Evolutionary conservation across 2,888 invertebrate species (phyloP), one percentile per base, ranked within the genome.

Genomic region (Melieria omissa): DNA sequence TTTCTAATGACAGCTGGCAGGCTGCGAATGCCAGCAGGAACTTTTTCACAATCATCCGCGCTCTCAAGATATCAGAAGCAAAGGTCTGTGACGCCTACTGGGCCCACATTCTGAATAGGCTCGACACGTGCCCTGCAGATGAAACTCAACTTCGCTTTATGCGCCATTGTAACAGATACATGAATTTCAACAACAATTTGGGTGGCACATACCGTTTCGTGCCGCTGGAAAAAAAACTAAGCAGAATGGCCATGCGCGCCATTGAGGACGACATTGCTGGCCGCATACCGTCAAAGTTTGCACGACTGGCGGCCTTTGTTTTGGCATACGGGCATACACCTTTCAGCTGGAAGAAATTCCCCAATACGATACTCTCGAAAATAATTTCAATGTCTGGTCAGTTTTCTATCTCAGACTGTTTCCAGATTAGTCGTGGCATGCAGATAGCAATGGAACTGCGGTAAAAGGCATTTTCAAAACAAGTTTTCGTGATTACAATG

Each of bases 131-230:
- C 44, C 70, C 78, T 0, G 76, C 76, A 10, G 80, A 84, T 57
- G 79, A 79, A 44, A 71, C 41, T 0, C 60, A 78, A n/a, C 78
- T 83, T 55, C 81, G 82, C 62, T 78, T 89, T 55, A 72, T 88
- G 8, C 85, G 83, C 46, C 83, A 89, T 52, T 88, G 88, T 73
- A 86, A 88, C 70, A 88, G 88, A 71, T 90, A 90, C 77, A 88
- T 89, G 85, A 86, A 88, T 78, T 90, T 90, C 77, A 88, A 88
- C 75, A 88, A 88, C 68, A 89, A 89, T 78, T 79, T 89, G 3
- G 88, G 88, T 5, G 88, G 88, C 9, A 88, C 88, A 8, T 90
- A 88, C 79, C 84, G 89, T 0, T 87, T 89, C 76, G 76, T 79
- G n/a, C 79, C 81, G 7, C 85, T 90, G 73, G 90, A 90, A 77